Percentiles rank a stretch among this genome's conserved stretches.
Conservation (phyloP, 2,797 vertebrate genomes). For the Bryconaethiops microstoma region DNA sequence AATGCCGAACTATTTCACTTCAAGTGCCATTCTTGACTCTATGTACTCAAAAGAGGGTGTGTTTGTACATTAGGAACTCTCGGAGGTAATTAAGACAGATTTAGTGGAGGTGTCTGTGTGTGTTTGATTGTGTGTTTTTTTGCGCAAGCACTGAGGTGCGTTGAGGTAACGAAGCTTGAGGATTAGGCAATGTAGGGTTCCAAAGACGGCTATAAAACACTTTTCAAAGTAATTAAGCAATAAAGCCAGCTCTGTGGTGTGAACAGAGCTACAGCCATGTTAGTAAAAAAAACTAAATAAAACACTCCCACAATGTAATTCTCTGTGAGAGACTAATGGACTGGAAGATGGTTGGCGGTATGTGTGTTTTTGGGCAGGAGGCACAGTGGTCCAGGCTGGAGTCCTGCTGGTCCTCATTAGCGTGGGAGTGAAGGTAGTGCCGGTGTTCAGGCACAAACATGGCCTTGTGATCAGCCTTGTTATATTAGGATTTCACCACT, state of each 20-base stretch:
- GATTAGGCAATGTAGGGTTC: constrained; percentile 52
- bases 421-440: constrained; percentile 30
- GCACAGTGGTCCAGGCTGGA: constrained; percentile 38
- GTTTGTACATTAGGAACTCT: constrained; percentile 20
- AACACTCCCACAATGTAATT: constrained; percentile 70
- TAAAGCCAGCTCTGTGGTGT: constrained; percentile 68
- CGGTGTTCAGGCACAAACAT: constrained; percentile 44
- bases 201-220: constrained; percentile 69
- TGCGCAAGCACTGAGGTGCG: constrained; percentile 15
- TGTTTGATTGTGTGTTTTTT: constrained; percentile 27
- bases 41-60: constrained; percentile 39
- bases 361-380: constrained; percentile 52
- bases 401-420: constrained; percentile 56
- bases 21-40: constrained; percentile 35
- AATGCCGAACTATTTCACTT: constrained; percentile 71
- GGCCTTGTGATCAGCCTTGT: constrained; percentile 55
- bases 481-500: constrained; percentile 42
- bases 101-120: constrained; percentile 49
- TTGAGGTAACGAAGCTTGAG: constrained; percentile 8
- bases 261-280: constrained; percentile 15
- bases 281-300: constrained; percentile 38
- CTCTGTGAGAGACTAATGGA: constrained; percentile 70
- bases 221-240: constrained; percentile 67
- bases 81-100: constrained; percentile 41
- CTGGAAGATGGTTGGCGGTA: constrained; percentile 46